phyloP scores from a whole-genome alignment of 2,113 vertebrate species.

The Salminus brasiliensis region DNA sequence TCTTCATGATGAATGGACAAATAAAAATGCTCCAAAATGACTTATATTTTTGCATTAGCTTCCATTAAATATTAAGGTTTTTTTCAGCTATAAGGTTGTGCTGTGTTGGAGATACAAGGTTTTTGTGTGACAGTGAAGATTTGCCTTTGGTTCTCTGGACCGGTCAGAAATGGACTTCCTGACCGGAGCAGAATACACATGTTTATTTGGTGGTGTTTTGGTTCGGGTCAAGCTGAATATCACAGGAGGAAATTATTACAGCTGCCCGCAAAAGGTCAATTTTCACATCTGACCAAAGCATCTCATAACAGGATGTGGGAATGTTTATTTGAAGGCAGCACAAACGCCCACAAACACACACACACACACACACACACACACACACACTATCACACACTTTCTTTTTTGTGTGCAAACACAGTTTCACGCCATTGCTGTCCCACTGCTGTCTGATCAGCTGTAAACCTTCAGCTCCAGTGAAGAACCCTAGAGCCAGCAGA shows the following conservation, averaged over 20 bases:
- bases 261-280: conserved; percentile 44
- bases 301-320: conserved; percentile 48
- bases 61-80: no score
- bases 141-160: no score
- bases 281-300: not conserved
- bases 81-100: no score
- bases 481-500: not conserved
- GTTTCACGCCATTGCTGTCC: not conserved
- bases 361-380: not conserved
- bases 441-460: not conserved
- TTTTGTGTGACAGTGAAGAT: no score
- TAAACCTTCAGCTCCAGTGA: not conserved
- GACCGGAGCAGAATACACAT: not conserved
- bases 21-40: no score
- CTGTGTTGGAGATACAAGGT: no score
- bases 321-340: conserved; percentile 35
- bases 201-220: not conserved
- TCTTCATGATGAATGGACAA: no score
- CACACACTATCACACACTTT: no score
- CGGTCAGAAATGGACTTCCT: no score
- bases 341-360: not conserved
- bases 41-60: no score
- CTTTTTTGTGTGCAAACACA: no score
- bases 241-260: conserved; percentile 43
- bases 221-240: not conserved